Conservation (phyloP, 92 coral and sea anemone species). For the Epizoanthus ramosus region DNA sequence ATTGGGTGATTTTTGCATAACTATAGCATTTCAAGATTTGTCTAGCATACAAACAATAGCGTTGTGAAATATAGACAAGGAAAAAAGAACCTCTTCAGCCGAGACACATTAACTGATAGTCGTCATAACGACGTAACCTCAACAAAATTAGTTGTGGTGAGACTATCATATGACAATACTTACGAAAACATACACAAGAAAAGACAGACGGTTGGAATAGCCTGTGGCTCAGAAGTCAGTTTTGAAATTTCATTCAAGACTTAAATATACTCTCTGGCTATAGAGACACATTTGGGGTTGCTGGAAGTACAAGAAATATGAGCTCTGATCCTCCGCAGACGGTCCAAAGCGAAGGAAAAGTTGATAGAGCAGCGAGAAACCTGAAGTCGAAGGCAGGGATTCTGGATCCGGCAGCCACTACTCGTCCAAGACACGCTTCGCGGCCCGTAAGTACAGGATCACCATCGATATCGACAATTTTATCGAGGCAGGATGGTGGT, state of each 20-base stretch:
- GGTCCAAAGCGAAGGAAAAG: slow-evolving; percentile 44
- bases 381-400: slow-evolving; percentile 57
- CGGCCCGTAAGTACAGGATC: slow-evolving; percentile 54
- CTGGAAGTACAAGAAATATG: slow-evolving; percentile 36
- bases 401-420: slow-evolving; percentile 25
- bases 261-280: too few relatives aligned
- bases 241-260: too few relatives aligned
- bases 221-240: too few relatives aligned
- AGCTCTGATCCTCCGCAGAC: slow-evolving; percentile 37
- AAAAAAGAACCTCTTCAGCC: background rate
- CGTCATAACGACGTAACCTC: background rate
- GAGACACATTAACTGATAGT: background rate
- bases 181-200: background rate
- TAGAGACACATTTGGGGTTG: background rate
- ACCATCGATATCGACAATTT: slow-evolving; percentile 47
- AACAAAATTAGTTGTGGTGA: background rate
- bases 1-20: background rate
- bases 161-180: background rate
- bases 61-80: background rate
- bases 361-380: slow-evolving; percentile 71
- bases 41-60: background rate
- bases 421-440: slow-evolving; percentile 15
- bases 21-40: background rate
- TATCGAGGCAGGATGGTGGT: slow-evolving; percentile 61
- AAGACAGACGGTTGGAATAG: background rate